A percentile compares a stretch with the other conserved stretches of the same genome.
Evolutionary conservation across 2,797 vertebrate species (phyloP).

Genomic region (Vipera latastei): DNA sequence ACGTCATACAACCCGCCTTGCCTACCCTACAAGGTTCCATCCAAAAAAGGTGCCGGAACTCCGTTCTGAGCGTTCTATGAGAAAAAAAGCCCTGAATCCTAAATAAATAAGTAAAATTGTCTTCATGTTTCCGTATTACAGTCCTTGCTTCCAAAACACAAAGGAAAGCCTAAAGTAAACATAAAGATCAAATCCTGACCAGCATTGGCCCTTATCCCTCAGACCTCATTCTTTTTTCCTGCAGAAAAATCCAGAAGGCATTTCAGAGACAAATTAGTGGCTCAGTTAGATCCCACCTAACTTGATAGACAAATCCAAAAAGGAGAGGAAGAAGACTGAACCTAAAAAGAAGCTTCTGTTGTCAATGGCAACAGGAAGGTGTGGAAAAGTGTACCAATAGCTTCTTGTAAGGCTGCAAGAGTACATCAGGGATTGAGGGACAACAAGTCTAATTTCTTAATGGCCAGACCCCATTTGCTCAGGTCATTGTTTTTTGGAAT

Average conservation of each 20-base stretch:
- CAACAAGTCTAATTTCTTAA: not conserved
- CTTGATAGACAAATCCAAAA: not conserved
- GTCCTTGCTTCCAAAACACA: too few species aligned
- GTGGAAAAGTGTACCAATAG: not conserved
- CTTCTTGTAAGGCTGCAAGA: not conserved
- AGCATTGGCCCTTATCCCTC: not conserved
- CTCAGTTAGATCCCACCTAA: not conserved
- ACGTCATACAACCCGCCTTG: too few species aligned
- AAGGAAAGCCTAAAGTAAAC: not conserved
- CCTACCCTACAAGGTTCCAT: too few species aligned
- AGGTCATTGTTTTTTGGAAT: not conserved
- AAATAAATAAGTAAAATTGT: not conserved
- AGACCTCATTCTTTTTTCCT: not conserved
- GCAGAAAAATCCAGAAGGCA: not conserved
- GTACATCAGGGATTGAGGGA: not conserved
- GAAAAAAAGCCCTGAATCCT: too few species aligned
- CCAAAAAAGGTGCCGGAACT: too few species aligned
- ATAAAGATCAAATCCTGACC: not conserved
- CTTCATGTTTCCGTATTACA: not conserved
- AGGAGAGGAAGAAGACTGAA: not conserved
- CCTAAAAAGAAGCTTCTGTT: not conserved
- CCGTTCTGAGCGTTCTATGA: too few species aligned
- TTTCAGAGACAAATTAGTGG: not conserved
- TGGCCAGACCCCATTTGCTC: not conserved
- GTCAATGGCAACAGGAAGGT: not conserved